Evolutionary conservation across 2,888 invertebrate genomes (phyloP), one percentile per base, ranked within the genome.

Genomic region (Lymantria dispar): DNA sequence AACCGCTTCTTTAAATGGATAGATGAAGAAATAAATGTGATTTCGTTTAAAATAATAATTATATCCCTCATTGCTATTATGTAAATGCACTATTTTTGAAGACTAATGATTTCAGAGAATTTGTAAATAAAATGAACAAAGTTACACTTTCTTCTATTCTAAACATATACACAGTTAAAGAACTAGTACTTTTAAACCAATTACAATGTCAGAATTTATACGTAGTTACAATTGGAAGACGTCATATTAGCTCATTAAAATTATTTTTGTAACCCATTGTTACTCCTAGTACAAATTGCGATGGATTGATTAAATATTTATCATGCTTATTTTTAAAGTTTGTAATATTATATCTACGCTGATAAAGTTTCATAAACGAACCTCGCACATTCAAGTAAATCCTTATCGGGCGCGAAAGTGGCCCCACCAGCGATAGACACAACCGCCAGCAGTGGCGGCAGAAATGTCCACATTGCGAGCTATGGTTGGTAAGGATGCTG

Each of bases 371-470:
- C 38, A 38, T 52, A 46, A 64, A 80, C 90, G 80, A 88, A 91
- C 91, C 91, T 91, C 62, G 91, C 90, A 71, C 91, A 91, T 67
- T 90, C 90, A 40, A 91, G 83, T 58, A 91, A 71, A 67, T 88
- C 91, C 78, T 83, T 85, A 72, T 86, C 83, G 57, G 87, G 80
- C 42, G 81, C 71, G 62, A 85, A 83, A 56, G 80, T 78, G 68
- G 84, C 82, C 58, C 85, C 85, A 56, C 83, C 84, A 71, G 82
- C 81, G 57, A 80, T 70, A 60, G 82, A 78, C 70, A 82, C 68
- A 62, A 85, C 76, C 75, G 80, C 85, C 78, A 85, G 69, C 60
- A 88, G 72, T 45, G 80, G 78, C 72, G 78, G 64, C 60, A 89
- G 76, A 64, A 80, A 67, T 64, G 68, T 78, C 89, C 89, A 87